These are phyloP conservation scores for Colossoma macropomum DNA, from an alignment of 2,113 vertebrate species.

Conservation along the genomic window DNA sequence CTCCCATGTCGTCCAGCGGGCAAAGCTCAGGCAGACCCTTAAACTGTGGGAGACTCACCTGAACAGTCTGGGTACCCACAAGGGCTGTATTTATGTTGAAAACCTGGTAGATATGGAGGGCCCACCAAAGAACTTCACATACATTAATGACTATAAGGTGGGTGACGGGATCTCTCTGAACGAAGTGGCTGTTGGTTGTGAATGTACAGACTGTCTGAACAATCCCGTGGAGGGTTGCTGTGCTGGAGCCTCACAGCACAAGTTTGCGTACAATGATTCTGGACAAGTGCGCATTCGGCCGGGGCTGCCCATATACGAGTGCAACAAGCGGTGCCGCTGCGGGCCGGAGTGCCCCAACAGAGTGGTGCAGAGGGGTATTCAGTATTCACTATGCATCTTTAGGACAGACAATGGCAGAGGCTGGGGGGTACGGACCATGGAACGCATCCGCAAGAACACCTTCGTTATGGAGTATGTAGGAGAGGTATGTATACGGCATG, in stretches of 20 bases:
- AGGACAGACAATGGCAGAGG: constrained; percentile 81
- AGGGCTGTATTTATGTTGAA: constrained; percentile 76
- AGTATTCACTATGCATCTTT: constrained; percentile 85
- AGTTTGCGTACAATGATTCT: constrained; percentile 81
- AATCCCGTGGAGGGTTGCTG: constrained; percentile 77
- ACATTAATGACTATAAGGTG: constrained; percentile 84
- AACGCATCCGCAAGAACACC: constrained; percentile 84
- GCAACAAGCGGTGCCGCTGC: constrained; percentile 82
- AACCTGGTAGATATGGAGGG: constrained; percentile 84
- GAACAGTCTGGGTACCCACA: constrained; percentile 76
- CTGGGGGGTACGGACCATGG: constrained; percentile 83
- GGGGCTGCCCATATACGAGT: constrained; percentile 84
- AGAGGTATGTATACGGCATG: constrained; percentile 71
- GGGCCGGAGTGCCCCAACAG: constrained; percentile 81
- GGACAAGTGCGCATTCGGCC: constrained; percentile 81
- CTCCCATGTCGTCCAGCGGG: constrained; percentile 75
- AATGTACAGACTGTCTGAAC: constrained; percentile 78
- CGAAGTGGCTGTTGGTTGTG: constrained; percentile 80
- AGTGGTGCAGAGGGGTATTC: constrained; percentile 83
- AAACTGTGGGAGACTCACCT: constrained; percentile 77
- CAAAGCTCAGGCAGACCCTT: constrained; percentile 77
- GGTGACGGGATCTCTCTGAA: constrained; percentile 77
- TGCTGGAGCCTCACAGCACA: constrained; percentile 74
- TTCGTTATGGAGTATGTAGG: constrained; percentile 88
- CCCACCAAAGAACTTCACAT: constrained; percentile 80